Conservation (phyloP, 1,140 invertebrate species). For the Druon quercuslanigerum region DNA sequence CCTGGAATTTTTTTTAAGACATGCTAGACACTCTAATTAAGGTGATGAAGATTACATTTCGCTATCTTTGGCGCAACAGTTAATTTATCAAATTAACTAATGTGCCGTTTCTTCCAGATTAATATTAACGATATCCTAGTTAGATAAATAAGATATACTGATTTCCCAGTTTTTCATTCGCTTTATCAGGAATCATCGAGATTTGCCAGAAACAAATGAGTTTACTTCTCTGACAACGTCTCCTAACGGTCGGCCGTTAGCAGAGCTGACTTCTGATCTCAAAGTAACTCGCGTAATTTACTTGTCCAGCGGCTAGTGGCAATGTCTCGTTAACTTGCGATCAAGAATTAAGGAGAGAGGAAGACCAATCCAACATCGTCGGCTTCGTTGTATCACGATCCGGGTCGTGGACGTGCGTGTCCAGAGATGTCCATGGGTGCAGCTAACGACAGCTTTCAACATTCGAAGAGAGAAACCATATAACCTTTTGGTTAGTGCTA, state of each 20-base stretch:
- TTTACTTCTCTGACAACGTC: not conserved
- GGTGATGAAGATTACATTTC: slow-evolving; percentile 3
- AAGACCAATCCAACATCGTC: slow-evolving; percentile 17
- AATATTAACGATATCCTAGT: not conserved
- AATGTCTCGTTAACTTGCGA: slow-evolving; percentile 67
- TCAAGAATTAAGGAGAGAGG: slow-evolving; percentile 64
- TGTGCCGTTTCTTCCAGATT: not conserved
- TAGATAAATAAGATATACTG: not conserved
- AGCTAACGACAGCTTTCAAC: slow-evolving; percentile 6
- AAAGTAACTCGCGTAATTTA: slow-evolving; percentile 69
- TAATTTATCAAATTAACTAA: not conserved
- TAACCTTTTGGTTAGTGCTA: not conserved
- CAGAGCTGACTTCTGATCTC: slow-evolving; percentile 59
- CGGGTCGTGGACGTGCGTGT: slow-evolving; percentile 33
- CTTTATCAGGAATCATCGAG: not conserved
- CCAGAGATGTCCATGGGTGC: not conserved
- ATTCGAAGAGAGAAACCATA: slow-evolving; percentile 10
- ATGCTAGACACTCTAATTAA: too few species aligned
- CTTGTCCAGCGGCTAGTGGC: slow-evolving; percentile 68
- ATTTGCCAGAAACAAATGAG: slow-evolving; percentile 23
- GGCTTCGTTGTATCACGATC: slow-evolving; percentile 34
- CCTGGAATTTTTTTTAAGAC: too few species aligned
- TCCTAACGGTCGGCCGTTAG: slow-evolving; percentile 71
- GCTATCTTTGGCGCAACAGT: not conserved
- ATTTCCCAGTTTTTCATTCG: not conserved